Conservation (phyloP, 1,140 invertebrate species). For the Pogonus chalceus region DNA sequence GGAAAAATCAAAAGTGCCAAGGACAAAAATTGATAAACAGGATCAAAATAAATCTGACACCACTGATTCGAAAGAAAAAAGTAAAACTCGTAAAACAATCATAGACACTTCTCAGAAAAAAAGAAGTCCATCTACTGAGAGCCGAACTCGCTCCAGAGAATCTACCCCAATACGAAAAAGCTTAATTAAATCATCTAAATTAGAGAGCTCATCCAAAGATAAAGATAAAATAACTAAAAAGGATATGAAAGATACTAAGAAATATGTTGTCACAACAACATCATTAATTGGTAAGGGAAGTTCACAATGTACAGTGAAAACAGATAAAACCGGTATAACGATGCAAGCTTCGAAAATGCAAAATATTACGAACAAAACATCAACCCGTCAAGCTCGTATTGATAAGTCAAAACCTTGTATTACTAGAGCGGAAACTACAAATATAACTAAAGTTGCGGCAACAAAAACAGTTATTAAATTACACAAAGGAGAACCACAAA, state of each 20-base stretch:
- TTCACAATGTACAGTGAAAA: not conserved
- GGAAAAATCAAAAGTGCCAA: constrained; percentile 13
- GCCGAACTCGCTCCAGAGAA: not conserved
- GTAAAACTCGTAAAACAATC: not conserved
- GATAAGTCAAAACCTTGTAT: not conserved
- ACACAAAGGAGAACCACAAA: not conserved
- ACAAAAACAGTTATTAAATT: not conserved
- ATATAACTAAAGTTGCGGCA: not conserved
- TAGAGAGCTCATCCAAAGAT: not conserved
- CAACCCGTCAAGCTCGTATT: not conserved
- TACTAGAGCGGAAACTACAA: not conserved
- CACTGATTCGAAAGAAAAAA: not conserved
- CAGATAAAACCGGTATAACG: constrained; percentile 30
- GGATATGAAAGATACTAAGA: not conserved
- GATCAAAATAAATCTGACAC: constrained; percentile 7
- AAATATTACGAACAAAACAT: not conserved
- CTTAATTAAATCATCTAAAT: not conserved
- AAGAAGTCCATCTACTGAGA: not conserved
- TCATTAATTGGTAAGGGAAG: not conserved
- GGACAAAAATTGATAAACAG: constrained; percentile 9
- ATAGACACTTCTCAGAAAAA: not conserved
- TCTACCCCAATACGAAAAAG: not conserved
- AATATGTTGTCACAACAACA: not conserved
- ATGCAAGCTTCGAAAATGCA: constrained; percentile 10
- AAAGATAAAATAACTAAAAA: not conserved